Conservation (phyloP, 2,113 vertebrate genomes). For the Amazona vittata region DNA sequence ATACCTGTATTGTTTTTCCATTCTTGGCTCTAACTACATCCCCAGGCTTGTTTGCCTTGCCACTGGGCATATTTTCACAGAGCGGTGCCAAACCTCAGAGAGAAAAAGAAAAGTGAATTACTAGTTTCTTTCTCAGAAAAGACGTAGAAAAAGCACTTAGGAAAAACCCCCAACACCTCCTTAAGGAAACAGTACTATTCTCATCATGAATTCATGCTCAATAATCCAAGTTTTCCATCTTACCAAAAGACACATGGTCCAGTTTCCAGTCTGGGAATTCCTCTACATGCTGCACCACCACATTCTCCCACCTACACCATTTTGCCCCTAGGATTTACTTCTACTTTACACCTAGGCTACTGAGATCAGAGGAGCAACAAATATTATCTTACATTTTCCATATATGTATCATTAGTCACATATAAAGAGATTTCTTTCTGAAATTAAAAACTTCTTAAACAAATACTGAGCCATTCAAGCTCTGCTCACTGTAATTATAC, state of each 20-base stretch:
- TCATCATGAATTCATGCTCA: neutral
- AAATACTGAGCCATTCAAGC: neutral
- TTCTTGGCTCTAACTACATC: slow-evolving; percentile 93
- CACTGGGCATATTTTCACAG: slow-evolving; percentile 98
- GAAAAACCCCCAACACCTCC: neutral
- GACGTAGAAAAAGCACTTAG: neutral
- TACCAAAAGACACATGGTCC: neutral
- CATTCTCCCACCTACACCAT: neutral
- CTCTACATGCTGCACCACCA: neutral
- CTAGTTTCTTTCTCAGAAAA: neutral
- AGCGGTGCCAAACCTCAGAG: slow-evolving; percentile 89
- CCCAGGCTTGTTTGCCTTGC: slow-evolving; percentile 93
- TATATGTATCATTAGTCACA: neutral
- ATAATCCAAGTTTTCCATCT: neutral
- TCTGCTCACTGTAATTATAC: neutral
- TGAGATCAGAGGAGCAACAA: neutral
- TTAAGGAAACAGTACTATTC: neutral
- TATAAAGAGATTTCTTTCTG: neutral
- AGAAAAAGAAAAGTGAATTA: neutral
- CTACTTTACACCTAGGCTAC: neutral
- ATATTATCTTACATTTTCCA: neutral
- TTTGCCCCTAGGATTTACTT: neutral
- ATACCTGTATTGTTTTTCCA: slow-evolving; percentile 98
- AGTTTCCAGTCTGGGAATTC: neutral
- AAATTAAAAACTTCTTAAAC: neutral